These are phyloP conservation scores for Philereme vetulata DNA, from an alignment of 2,888 invertebrate genomes.

Conservation along the genomic window DNA sequence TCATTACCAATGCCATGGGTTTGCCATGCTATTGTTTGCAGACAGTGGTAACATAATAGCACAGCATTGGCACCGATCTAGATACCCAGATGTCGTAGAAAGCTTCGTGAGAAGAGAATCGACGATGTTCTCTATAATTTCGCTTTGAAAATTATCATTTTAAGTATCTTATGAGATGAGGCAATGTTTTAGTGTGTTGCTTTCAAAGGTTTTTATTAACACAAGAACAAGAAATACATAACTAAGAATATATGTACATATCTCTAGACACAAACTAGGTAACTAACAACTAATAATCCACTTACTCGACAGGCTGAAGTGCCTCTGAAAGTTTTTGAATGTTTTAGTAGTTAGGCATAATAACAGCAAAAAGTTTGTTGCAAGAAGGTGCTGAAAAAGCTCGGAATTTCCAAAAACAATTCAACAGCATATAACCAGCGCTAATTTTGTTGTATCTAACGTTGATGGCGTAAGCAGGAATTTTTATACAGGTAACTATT, in stretches of 20 bases:
- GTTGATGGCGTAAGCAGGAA: neutral
- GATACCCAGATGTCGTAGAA: slow-evolving; percentile 70
- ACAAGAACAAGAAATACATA: no score
- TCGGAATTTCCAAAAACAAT: no score
- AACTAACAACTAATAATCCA: no score
- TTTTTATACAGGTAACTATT: neutral
- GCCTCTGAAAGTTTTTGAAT: no score
- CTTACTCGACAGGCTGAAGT: no score
- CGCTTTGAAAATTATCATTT: slow-evolving; percentile 15
- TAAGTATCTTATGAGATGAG: slow-evolving; percentile 3
- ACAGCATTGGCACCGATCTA: slow-evolving; percentile 62
- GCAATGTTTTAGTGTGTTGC: no score
- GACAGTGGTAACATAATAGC: slow-evolving; percentile 57
- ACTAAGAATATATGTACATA: no score
- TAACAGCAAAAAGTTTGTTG: no score
- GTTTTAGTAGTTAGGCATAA: no score
- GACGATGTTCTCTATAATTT: slow-evolving; percentile 25
- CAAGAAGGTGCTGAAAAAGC: no score
- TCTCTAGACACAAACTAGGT: no score
- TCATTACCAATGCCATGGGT: slow-evolving; percentile 60
- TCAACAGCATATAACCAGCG: neutral
- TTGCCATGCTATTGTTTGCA: slow-evolving; percentile 55
- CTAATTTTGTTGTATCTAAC: neutral
- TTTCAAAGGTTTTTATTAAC: no score
- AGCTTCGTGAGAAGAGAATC: slow-evolving; percentile 41